phyloP scores from a whole-genome alignment of 2,797 vertebrate genomes.

The Eulemur albifrons region DNA sequence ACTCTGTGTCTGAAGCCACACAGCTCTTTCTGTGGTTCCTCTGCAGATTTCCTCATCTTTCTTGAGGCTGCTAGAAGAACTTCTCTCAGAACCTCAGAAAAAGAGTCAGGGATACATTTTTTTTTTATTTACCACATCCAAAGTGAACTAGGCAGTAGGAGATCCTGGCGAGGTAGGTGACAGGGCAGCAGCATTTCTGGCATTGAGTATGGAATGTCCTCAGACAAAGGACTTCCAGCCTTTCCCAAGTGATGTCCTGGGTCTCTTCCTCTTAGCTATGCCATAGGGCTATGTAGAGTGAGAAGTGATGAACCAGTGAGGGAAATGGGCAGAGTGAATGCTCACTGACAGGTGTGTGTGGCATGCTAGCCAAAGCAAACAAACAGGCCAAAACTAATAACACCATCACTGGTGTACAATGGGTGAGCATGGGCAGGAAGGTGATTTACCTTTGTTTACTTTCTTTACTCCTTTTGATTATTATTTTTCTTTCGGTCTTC shows the following conservation, averaged over 20 bases:
- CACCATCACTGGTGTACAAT: background rate
- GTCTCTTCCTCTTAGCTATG: background rate
- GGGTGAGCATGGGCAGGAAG: rapidly evolving
- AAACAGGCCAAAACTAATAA: background rate
- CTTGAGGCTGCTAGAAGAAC: background rate
- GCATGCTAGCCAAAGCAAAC: background rate
- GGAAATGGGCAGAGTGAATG: background rate
- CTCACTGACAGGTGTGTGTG: background rate
- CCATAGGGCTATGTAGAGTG: background rate
- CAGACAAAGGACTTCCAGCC: background rate
- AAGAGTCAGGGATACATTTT: background rate
- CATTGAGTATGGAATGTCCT: background rate
- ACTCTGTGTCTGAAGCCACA: background rate
- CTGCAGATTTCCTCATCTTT: background rate
- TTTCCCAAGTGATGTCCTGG: background rate
- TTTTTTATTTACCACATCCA: background rate
- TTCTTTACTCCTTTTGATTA: slow-evolving; percentile 19
- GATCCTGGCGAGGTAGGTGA: background rate
- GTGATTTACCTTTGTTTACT: background rate
- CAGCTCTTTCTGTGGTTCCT: background rate
- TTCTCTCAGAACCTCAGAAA: background rate
- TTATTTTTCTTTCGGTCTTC: slow-evolving; percentile 47
- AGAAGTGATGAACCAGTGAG: background rate
- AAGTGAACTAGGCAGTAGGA: background rate
- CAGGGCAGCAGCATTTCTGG: background rate